These are phyloP conservation scores for Danio jaintianensis DNA, from an alignment of 2,797 vertebrate genomes.

Conservation along the genomic window DNA sequence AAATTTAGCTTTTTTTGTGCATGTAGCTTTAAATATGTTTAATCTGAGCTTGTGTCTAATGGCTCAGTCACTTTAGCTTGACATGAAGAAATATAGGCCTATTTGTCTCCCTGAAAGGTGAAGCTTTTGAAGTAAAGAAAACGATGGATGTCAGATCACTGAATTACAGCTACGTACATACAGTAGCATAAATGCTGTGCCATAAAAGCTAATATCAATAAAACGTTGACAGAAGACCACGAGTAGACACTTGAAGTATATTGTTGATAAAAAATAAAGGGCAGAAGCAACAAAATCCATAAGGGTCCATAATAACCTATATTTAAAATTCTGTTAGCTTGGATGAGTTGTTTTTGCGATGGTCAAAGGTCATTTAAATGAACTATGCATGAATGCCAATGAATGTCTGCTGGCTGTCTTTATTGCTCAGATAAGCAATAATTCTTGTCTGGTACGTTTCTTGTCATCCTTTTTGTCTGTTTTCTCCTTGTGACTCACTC, in stretches of 20 bases:
- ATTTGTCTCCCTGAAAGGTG: constrained; percentile 2
- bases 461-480: background rate
- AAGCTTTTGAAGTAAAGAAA: constrained; percentile 24
- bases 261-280: constrained; percentile 18
- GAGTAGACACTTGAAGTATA: background rate
- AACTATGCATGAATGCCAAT: constrained; percentile 33
- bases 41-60: constrained; percentile 4
- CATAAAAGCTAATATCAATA: background rate
- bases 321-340: background rate
- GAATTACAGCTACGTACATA: background rate
- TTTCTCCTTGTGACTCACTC: background rate
- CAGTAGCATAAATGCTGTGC: background rate
- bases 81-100: constrained; percentile 4
- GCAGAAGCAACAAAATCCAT: background rate
- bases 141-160: constrained; percentile 2
- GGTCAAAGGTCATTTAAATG: constrained; percentile 18
- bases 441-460: background rate
- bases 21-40: background rate
- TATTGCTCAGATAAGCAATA: constrained; percentile 13
- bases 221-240: background rate
- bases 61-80: background rate
- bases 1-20: background rate
- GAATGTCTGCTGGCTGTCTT: background rate
- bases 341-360: background rate
- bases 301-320: constrained; percentile 5